Conservation (phyloP, 2,113 vertebrate species). For the Apeltes quadracus region DNA sequence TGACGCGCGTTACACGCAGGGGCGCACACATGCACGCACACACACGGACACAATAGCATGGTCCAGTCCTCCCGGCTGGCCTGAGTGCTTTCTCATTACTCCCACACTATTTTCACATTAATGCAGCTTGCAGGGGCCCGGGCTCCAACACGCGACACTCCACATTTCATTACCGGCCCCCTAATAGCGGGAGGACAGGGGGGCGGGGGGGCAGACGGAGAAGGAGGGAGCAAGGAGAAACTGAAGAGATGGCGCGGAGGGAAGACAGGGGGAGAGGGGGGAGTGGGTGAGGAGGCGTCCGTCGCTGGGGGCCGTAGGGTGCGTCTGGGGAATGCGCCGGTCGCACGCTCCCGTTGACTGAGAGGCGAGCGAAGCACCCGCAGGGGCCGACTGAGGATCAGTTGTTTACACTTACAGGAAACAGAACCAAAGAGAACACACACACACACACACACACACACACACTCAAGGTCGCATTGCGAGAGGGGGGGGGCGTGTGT, state of each 20-base stretch:
- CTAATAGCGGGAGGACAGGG: slow-evolving; percentile 67
- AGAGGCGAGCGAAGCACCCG: slow-evolving; percentile 56
- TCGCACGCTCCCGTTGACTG: slow-evolving; percentile 63
- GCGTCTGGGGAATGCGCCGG: slow-evolving; percentile 57
- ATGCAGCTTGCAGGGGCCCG: slow-evolving; percentile 78
- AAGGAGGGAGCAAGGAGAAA: slow-evolving; percentile 27
- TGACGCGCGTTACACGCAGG: slow-evolving; percentile 40
- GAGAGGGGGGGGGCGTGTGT: slow-evolving; percentile 11
- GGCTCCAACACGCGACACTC: slow-evolving; percentile 76
- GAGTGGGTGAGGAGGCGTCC: slow-evolving; percentile 44
- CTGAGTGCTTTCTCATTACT: slow-evolving; percentile 80
- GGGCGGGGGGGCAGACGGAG: slow-evolving; percentile 1
- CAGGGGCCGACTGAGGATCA: slow-evolving; percentile 62
- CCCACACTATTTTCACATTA: slow-evolving; percentile 80
- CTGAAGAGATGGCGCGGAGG: slow-evolving; percentile 21
- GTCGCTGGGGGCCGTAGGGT: slow-evolving; percentile 39
- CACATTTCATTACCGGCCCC: slow-evolving; percentile 83
- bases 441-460: no score
- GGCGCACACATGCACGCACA: slow-evolving; percentile 24
- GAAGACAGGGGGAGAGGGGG: slow-evolving; percentile 42
- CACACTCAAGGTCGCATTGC: slow-evolving; percentile 49
- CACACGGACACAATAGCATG: slow-evolving; percentile 23
- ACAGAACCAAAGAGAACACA: no score
- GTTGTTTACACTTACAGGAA: slow-evolving; percentile 73
- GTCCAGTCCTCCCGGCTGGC: slow-evolving; percentile 61